Conservation (phyloP, 2,113 vertebrate genomes). For the Sinocyclocheilus grahami region DNA sequence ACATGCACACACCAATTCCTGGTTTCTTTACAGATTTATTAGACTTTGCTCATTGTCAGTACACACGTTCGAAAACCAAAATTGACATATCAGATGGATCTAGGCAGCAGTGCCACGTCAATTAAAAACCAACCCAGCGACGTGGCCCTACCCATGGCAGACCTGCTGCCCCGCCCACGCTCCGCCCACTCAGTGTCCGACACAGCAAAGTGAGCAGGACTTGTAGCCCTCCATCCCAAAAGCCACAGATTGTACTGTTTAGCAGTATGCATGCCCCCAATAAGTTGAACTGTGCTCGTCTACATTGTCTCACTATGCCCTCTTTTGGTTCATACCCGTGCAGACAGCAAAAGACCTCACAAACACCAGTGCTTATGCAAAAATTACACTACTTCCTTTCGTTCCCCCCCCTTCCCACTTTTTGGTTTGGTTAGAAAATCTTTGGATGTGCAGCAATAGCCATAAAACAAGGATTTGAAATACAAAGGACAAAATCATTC, state of each 20-base stretch:
- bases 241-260: constrained; percentile 77
- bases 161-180: constrained; percentile 76
- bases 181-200: constrained; percentile 67
- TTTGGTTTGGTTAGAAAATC: constrained; percentile 81
- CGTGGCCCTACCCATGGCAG: constrained; percentile 72
- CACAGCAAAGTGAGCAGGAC: constrained; percentile 63
- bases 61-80: constrained; percentile 76
- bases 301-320: constrained; percentile 72
- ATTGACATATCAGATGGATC: constrained; percentile 73
- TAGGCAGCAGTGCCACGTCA: constrained; percentile 68
- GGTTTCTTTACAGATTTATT: constrained; percentile 76
- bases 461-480: constrained; percentile 79
- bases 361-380: constrained; percentile 87
- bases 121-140: constrained; percentile 72
- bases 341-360: constrained; percentile 82
- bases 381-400: constrained; percentile 75
- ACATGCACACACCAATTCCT: constrained; percentile 68
- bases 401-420: constrained; percentile 56
- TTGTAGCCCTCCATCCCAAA: constrained; percentile 72
- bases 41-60: constrained; percentile 79
- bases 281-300: constrained; percentile 78
- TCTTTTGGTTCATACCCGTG: constrained; percentile 82
- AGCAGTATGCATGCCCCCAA: constrained; percentile 76
- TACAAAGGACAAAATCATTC: constrained; percentile 59
- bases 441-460: constrained; percentile 88